Base-by-base conservation (phyloP, 1,140 invertebrate species). In the Alviniconcha marisindica region DNA sequence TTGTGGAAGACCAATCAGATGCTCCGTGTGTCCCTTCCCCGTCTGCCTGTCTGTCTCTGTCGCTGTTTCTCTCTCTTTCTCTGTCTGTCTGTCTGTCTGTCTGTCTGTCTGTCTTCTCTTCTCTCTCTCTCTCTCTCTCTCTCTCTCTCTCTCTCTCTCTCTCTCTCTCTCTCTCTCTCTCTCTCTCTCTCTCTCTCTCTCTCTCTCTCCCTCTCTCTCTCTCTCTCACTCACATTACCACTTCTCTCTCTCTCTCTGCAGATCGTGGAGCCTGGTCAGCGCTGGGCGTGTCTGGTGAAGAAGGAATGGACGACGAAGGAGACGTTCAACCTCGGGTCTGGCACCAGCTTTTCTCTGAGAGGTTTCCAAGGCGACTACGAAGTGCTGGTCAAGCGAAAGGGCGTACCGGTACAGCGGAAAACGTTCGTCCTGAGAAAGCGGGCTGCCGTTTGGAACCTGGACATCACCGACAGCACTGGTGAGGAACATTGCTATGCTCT, bases 291-390 rank as follows among this genome's bases (percentile, higher is more conserved):
- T 18, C 74, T 83, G 42, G 76, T 78, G 15, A 83, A 78, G 40
- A 78, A 83, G 24, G 82, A 83, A 38, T 83, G 82, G 82, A 77
- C 15, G 18, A 83, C 82, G 14, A 51, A 78, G 31, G n/a, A 66
- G 7, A 83, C 73, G 14, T 60, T 42, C n/a, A 60, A 63, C 60
- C 74, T 83, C 5, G 48, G 36, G 31, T 2, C 24, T 24, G 74
- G 74, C 40, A 38, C 38, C 15, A 78, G 36, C 28, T 24, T 83
- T 21, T 12, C 21, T 18, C 18, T 77, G 40, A 51, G 82, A 7
- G 82, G 51, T 42, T 83, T 83, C 73, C 74, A 60, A 40, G 82
- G 82, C 21, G 74, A 77, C 56, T 83, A 83, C 76, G 76, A 77
- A 7, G 36, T 83, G 12, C 63, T 63, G 18, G 76, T 83, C 4